Base-by-base conservation (phyloP, 1,140 invertebrate genomes). In the Pseudomyrmex pallidus region DNA sequence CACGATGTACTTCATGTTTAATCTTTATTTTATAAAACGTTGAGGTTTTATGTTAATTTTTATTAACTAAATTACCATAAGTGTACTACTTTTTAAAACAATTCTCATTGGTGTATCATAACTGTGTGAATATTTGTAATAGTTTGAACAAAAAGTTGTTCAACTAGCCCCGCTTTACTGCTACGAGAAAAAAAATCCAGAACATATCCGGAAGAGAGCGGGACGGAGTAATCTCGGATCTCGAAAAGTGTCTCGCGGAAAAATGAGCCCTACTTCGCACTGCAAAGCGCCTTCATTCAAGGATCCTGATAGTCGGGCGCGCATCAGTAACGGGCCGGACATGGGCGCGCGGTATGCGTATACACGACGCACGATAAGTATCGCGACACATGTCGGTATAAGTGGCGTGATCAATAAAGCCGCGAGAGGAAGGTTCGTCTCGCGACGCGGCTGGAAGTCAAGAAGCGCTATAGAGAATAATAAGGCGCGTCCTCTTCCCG, bases 371-470 rank as follows among this genome's bases (percentile, higher is more conserved):
- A 85, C 85, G 90, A 92, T 92, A 90, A 92, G 91, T 90, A 92
- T 92, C 91, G 88, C 88, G 87, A 91, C 92, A 91, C 91, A 90
- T 91, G 90, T 91, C 91, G 83, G 82, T 76, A 82, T 92, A 92
- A 92, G 86, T 92, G 87, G 87, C 82, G 89, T 87, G 87, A 92
- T 92, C 91, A 92, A 92, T 92, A 92, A 80, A 90, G 70, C 52
- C 63, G 63, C 74, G 78, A 66, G 77, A 78, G 63, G 9, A 54
- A 83, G 87, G 77, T 83, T 87, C 88, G 85, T 89, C 88, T 89
- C 35, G 76, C 63, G 84, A 54, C 88, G 10, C 85, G 76, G 88
- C 22, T 88, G 88, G 88, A 74, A 89, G 88, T 87, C 76, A 20
- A 74, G 67, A 17, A 74, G 62, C 20, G 52, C 66, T 59, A 82